Evolutionary conservation across 2,888 invertebrate genomes (phyloP), one percentile per base, ranked within the genome.

Genomic region (Digitonthophagus gazella): DNA sequence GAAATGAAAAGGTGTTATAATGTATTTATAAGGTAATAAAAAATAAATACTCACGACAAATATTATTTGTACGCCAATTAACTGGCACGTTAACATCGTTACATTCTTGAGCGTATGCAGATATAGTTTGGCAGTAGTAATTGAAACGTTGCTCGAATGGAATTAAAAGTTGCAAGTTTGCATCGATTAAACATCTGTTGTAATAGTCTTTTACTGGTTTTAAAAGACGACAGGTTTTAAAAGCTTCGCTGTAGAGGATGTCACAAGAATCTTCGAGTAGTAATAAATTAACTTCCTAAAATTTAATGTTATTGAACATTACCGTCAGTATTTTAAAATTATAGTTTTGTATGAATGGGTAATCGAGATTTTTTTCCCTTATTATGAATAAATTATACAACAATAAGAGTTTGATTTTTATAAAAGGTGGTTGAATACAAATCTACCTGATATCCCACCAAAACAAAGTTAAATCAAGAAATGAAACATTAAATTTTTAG

Each of bases 71-170:
- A n/a, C 61, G 18, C 61, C 61, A 61, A 20, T 19, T 18, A 11
- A 61, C 61, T 19, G 61, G 19, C 18, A 61, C 15, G 6, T 20
- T 20, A 61, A 61, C 6, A 20, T 61, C 61, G n/a, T 61, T 61
- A 61, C 61, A 61, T 61, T 61, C 61, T 61, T 61, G 61, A n/a
- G 61, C 61, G 20, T 19, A 61, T 4, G 61, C 61, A 5, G 61
- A 16, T 16, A 61, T 18, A 61, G 61, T 61, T n/a, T 18, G 20
- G 18, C 61, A 61, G n/a, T 61, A 20, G 18, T 61, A 19, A 19
- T 61, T 20, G 18, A 44, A 44, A 8, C 28, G 28, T 44, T 44
- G 8, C 6, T 44, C 3, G 1, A 8, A 6, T 1, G 28, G 28
- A 6, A n/a, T 8, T n/a, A 61, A n/a, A 18, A 15, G 1, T 19